Conservation (phyloP, 2,888 invertebrate genomes). For the Dryadula phaetusa region DNA sequence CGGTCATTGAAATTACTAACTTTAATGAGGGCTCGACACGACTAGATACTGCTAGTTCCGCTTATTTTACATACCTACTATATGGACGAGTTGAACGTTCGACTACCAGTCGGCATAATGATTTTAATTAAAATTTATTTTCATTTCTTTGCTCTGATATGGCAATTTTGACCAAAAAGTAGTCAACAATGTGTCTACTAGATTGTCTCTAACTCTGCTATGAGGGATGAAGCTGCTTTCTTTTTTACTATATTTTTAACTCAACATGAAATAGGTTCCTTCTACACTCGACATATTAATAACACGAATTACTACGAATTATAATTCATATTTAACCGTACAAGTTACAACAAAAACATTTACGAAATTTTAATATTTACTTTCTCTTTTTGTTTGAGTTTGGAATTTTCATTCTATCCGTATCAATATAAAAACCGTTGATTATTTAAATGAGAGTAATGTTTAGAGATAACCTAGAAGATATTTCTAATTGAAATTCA, state of each 20-base stretch:
- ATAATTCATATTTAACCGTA: conserved; percentile 1
- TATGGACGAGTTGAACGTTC: too few relatives aligned
- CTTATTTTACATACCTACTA: conserved; percentile 29
- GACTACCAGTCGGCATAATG: too few relatives aligned
- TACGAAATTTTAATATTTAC: not conserved
- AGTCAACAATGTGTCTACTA: too few relatives aligned
- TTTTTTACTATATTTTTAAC: too few relatives aligned
- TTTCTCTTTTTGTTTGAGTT: conserved; percentile 5
- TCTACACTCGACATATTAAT: not conserved
- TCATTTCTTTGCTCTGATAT: too few relatives aligned
- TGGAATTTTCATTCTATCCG: not conserved
- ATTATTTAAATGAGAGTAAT: conserved; percentile 14
- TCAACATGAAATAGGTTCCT: not conserved
- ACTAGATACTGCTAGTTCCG: conserved; percentile 36
- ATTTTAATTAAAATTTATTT: too few relatives aligned
- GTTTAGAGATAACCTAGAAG: conserved; percentile 7
- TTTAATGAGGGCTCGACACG: conserved; percentile 36
- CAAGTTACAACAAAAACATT: not conserved
- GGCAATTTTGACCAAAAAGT: too few relatives aligned
- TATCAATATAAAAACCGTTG: conserved; percentile 1
- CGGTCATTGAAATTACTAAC: conserved; percentile 32
- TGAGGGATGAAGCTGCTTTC: too few relatives aligned
- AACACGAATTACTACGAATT: not conserved
- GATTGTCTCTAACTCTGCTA: too few relatives aligned
- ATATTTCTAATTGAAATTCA: conserved; percentile 16